Evolutionary conservation across 1,140 invertebrate genomes (phyloP).

Genomic region (Scaptomyza pallida): DNA sequence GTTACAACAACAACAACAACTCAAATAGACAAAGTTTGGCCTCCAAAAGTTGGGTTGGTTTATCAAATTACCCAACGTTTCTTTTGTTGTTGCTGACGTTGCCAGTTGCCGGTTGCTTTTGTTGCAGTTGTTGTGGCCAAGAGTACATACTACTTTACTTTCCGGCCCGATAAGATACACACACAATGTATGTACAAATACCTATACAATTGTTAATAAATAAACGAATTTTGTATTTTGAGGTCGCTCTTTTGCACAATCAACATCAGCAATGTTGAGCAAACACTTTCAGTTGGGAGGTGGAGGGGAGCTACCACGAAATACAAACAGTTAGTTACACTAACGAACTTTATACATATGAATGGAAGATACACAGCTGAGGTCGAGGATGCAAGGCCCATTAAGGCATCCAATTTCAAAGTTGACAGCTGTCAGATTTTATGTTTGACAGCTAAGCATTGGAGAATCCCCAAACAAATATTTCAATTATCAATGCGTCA

Average conservation of each 20-base stretch:
- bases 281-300: background rate
- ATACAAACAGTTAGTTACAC: slow-evolving; percentile 20
- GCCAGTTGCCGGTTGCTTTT: slow-evolving; percentile 50
- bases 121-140: slow-evolving; percentile 44
- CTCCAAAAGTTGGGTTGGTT: slow-evolving; percentile 35
- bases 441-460: slow-evolving; percentile 3
- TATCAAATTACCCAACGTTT: slow-evolving; percentile 29
- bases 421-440: slow-evolving; percentile 18
- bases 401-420: background rate
- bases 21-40: slow-evolving; percentile 16
- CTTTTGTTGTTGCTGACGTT: slow-evolving; percentile 30
- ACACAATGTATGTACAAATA: background rate
- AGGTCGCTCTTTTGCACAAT: slow-evolving; percentile 72
- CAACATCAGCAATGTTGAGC: background rate
- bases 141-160: slow-evolving; percentile 47
- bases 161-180: slow-evolving; percentile 65
- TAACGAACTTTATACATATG: background rate
- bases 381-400: slow-evolving; percentile 1
- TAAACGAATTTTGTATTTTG: slow-evolving; percentile 47
- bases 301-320: background rate
- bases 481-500: slow-evolving; percentile 14
- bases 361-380: background rate
- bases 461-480: slow-evolving; percentile 3
- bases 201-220: slow-evolving; percentile 60
- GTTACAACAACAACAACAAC: slow-evolving; percentile 21